Evolutionary conservation across 2,888 invertebrate genomes (phyloP), one percentile per base, ranked within the genome.

Genomic region (Drosophila ustulata): DNA sequence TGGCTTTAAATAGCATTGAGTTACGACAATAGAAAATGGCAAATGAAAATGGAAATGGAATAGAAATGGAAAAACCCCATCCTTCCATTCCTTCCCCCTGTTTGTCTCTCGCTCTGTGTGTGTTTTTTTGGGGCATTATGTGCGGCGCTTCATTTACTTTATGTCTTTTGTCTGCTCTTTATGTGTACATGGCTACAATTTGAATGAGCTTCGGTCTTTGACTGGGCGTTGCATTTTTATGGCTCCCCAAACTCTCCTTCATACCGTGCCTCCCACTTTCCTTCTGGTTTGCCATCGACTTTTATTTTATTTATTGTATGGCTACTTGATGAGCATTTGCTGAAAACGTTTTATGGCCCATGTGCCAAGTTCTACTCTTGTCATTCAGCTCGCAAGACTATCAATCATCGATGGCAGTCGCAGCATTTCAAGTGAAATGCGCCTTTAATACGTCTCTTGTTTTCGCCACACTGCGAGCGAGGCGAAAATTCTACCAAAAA

Each of bases 141-240:
- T 76, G 71, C 52, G 78, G 80, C 83, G 83, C 83, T 84, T 85
- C 83, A 85, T 84, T 84, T 85, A 83, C 79, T 83, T 83, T 79
- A 84, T 84, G 80, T 73, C 77, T 78, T 85, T 85, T 84, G 83
- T 84, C 83, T 84, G 83, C 78, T 75, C 55, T 67, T 78, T 68
- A 74, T 84, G 63, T 51, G 59, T 50, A 66, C 68, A 61, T 67
- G 66, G 79, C 66, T 55, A 73, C 79, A 70, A 84, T 80, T 84
- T 84, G 82, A 83, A 83, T 83, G 82, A 71, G 70, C 49, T 72
- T 69, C 61, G 51, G 56, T 66, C 66, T 70, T 75, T 61, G 78
- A 64, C 59, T 65, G 74, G 57, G 69, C 66, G 63, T 55, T 75
- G 80, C 80, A 82, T 62, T 83, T 81, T 81, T 84, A 82, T 78